Conservation (phyloP, 2,797 vertebrate species). For the Carcharodon carcharias region DNA sequence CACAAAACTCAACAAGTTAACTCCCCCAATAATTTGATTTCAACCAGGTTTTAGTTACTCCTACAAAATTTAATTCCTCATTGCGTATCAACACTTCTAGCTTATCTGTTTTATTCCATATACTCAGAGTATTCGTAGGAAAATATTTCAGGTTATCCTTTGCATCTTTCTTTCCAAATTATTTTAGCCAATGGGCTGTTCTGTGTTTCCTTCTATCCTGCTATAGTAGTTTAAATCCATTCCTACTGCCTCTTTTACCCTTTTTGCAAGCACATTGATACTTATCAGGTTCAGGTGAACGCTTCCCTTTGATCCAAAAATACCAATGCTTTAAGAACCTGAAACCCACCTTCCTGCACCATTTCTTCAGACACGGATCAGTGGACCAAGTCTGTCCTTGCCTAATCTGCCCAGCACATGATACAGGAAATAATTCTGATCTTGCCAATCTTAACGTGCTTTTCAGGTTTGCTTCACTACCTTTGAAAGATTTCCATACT, state of each 20-base stretch:
- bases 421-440: too few species aligned
- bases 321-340: background rate
- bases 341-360: background rate
- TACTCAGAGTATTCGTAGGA: background rate
- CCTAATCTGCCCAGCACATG: background rate
- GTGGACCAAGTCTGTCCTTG: background rate
- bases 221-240: background rate
- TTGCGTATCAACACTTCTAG: background rate
- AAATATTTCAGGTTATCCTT: background rate
- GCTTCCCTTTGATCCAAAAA: background rate
- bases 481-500: background rate
- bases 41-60: background rate
- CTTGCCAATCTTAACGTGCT: too few species aligned
- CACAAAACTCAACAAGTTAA: too few species aligned
- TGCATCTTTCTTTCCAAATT: background rate
- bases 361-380: background rate
- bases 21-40: background rate
- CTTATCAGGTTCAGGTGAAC: background rate
- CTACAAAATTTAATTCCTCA: background rate
- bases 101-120: background rate
- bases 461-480: too few species aligned
- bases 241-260: background rate
- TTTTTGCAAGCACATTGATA: background rate
- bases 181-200: background rate
- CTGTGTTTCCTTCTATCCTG: background rate